Evolutionary conservation across 2,888 invertebrate species (phyloP).

Genomic region (Carpatolechia fugitivella): DNA sequence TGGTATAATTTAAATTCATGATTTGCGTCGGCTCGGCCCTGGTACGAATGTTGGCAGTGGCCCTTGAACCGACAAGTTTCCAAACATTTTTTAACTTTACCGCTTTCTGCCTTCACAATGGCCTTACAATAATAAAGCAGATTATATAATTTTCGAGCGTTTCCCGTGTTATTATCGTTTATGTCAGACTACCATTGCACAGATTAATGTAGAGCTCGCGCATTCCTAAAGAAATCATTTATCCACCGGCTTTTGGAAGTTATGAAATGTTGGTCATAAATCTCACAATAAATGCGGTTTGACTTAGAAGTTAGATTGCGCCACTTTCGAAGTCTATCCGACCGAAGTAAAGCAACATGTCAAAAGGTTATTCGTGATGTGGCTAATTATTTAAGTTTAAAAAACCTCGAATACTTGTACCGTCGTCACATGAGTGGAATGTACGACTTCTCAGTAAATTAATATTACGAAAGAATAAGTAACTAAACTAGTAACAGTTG

Average conservation of each 20-base stretch:
- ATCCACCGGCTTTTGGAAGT: conserved; percentile 16
- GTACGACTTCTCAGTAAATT: conserved; percentile 17
- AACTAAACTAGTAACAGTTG: background rate
- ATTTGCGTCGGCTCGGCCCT: background rate
- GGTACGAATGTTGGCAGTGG: conserved; percentile 4
- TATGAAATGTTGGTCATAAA: conserved; percentile 13
- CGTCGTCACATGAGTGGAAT: conserved; percentile 5
- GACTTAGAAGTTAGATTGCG: conserved; percentile 13
- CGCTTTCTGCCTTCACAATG: conserved; percentile 7
- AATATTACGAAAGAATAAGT: conserved; percentile 12
- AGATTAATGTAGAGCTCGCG: conserved; percentile 1
- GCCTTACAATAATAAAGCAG: conserved; percentile 4
- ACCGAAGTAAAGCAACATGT: conserved; percentile 37
- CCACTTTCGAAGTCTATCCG: conserved; percentile 28
- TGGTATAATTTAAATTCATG: conserved; percentile 3
- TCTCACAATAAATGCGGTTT: conserved; percentile 20
- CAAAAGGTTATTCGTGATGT: conserved; percentile 56
- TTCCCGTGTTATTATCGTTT: conserved; percentile 12
- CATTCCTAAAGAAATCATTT: conserved; percentile 12
- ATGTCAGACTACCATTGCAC: background rate
- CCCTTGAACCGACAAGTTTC: conserved; percentile 5
- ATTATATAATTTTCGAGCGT: conserved; percentile 13
- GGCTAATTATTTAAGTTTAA: conserved; percentile 43
- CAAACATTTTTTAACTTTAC: background rate
- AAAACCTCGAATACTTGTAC: conserved; percentile 32